Conservation (phyloP, 2,113 vertebrate genomes). For the Piliocolobus tephrosceles region DNA sequence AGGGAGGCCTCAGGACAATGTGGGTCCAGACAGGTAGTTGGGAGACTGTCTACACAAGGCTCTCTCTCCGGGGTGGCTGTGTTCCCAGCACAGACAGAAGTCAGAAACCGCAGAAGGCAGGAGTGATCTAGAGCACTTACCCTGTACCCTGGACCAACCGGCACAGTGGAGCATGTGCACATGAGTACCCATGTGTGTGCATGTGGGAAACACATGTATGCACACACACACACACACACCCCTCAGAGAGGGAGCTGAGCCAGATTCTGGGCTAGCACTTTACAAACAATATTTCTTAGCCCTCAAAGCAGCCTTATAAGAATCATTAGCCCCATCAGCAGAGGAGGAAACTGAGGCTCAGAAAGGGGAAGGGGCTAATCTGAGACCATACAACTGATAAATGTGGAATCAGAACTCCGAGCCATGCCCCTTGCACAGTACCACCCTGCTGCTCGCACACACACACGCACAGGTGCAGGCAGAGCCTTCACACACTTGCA, state of each 20-base stretch:
- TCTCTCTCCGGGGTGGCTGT: not conserved
- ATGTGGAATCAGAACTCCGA: not conserved
- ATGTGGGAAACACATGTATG: no score
- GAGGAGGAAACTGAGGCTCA: not conserved
- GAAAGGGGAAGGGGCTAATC: not conserved
- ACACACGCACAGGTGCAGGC: not conserved
- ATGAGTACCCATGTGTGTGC: not conserved
- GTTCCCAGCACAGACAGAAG: not conserved
- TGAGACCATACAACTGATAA: not conserved
- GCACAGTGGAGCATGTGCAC: not conserved
- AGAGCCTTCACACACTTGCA: not conserved
- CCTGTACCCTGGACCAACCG: not conserved
- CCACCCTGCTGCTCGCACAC: not conserved
- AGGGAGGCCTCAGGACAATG: not conserved
- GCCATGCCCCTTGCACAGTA: not conserved
- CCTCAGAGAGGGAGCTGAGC: not conserved
- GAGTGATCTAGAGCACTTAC: not conserved
- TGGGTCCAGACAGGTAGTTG: not conserved
- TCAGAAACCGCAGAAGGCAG: not conserved
- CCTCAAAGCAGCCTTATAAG: not conserved
- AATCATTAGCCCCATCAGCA: not conserved
- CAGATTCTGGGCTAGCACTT: not conserved
- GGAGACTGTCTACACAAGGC: not conserved
- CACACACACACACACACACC: no score
- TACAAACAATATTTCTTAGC: not conserved